Evolutionary conservation across 2,113 vertebrate species (phyloP).

Genomic region (Bubalus kerabau): DNA sequence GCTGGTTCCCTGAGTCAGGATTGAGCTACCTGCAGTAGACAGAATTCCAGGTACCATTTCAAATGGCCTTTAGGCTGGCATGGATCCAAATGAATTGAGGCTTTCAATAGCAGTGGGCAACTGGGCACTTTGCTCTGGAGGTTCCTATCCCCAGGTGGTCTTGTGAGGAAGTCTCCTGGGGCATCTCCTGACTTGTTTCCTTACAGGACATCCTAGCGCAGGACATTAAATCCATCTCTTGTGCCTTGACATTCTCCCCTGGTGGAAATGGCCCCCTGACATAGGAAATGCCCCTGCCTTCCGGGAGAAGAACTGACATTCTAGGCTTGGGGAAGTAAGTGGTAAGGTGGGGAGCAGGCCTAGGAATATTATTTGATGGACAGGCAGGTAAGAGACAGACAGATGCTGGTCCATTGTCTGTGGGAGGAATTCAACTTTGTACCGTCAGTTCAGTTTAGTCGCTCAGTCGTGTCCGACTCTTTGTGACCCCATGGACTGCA

Average conservation of each 20-base stretch:
- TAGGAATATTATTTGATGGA: background rate
- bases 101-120: background rate
- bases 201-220: background rate
- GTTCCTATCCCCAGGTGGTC: background rate
- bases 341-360: background rate
- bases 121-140: background rate
- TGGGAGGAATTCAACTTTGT: background rate
- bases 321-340: background rate
- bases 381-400: background rate
- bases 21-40: background rate
- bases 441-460: background rate
- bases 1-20: background rate
- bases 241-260: background rate
- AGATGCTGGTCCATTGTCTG: background rate
- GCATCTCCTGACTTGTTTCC: background rate
- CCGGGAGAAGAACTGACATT: background rate
- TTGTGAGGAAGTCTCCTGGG: background rate
- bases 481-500: background rate
- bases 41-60: background rate
- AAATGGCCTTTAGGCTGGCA: background rate
- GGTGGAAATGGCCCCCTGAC: background rate
- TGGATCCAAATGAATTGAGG: background rate
- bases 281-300: background rate
- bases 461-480: background rate
- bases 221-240: background rate